Evolutionary conservation across 2,797 vertebrate species (phyloP).

Genomic region (Tragopan temminckii): DNA sequence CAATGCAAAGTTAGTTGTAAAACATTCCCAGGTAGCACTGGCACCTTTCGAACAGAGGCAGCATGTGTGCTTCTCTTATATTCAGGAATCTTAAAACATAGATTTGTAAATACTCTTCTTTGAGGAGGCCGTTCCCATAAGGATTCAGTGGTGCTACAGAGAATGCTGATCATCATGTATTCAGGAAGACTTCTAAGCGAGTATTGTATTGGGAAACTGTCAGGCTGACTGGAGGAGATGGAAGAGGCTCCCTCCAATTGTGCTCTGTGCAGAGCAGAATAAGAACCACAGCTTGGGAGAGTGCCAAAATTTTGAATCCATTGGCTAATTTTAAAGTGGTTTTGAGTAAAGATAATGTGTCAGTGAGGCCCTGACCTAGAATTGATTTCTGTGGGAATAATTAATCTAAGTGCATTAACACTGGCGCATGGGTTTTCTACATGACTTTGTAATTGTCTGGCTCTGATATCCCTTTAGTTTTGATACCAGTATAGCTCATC

Average conservation of each 20-base stretch:
- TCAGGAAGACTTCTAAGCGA: background rate
- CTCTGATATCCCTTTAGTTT: background rate
- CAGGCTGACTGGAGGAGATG: background rate
- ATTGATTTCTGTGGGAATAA: conserved; percentile 39
- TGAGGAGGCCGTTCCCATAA: background rate
- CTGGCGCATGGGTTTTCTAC: background rate
- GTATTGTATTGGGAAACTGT: background rate
- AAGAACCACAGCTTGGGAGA: background rate
- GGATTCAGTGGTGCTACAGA: background rate
- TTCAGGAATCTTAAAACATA: background rate
- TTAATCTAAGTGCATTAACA: conserved; percentile 46
- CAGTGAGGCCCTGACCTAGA: background rate
- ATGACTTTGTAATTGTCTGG: background rate
- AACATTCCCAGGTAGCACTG: background rate
- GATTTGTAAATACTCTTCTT: background rate
- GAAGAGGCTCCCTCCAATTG: background rate
- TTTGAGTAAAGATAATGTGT: conserved; percentile 15
- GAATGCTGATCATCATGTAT: background rate
- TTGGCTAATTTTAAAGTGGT: conserved; percentile 9
- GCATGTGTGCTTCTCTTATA: background rate
- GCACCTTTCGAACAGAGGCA: background rate
- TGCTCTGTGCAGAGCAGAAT: background rate
- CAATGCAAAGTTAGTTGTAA: background rate
- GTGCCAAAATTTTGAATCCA: conserved; percentile 9
- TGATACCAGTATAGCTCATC: background rate